Conservation (phyloP, 2,797 vertebrate species). For the Threskiornis aethiopicus region DNA sequence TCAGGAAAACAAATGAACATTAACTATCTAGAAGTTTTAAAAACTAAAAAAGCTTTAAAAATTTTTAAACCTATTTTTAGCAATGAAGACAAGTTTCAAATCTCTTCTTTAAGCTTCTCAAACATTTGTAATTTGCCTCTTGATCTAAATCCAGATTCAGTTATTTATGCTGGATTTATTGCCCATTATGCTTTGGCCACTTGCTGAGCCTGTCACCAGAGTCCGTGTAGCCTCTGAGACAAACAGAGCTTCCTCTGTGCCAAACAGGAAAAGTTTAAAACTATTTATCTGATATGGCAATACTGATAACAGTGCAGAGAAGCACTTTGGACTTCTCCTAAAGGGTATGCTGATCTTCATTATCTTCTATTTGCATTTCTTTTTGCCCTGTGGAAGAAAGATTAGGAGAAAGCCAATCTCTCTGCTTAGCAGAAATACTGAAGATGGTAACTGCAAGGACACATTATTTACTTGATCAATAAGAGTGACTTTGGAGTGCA, state of each 20-base stretch:
- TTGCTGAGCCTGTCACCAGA: neutral
- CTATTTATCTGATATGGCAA: neutral
- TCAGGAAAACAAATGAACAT: neutral
- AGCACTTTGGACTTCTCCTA: constrained; percentile 28
- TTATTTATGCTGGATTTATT: neutral
- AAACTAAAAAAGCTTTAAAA: neutral
- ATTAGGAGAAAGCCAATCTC: neutral
- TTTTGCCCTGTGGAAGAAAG: neutral
- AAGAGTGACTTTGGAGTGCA: neutral
- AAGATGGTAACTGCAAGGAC: neutral
- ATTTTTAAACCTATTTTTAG: neutral
- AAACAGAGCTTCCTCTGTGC: neutral
- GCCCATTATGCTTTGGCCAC: neutral
- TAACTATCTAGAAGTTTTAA: neutral
- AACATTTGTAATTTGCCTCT: neutral
- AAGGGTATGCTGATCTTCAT: neutral
- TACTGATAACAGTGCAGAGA: neutral
- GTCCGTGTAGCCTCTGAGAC: too few species aligned
- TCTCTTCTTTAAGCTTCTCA: neutral
- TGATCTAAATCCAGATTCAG: neutral
- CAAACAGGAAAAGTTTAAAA: neutral
- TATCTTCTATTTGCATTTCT: constrained; percentile 17
- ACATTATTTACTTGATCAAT: neutral
- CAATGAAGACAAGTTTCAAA: neutral
- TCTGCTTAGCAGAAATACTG: neutral